Evolutionary conservation across 2,888 invertebrate genomes (phyloP).

Genomic region (Lepidochrysops patricia): DNA sequence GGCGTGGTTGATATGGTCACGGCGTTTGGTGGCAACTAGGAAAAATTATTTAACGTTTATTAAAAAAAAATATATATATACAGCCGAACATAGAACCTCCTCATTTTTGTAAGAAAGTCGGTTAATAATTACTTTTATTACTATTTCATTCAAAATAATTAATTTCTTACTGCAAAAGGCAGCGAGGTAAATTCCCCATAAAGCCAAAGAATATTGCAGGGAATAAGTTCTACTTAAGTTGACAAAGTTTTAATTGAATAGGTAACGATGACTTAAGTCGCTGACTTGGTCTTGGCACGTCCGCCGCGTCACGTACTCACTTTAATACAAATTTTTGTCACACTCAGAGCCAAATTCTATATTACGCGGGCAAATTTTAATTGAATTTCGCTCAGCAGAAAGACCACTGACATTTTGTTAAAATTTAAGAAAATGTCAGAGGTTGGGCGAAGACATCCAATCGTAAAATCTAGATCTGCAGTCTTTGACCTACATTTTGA

Average conservation of each 20-base stretch:
- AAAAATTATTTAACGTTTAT: too few species aligned
- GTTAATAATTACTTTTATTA: too few species aligned
- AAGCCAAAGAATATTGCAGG: too few species aligned
- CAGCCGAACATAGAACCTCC: too few species aligned
- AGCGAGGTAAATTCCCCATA: too few species aligned
- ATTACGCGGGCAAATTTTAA: conserved; percentile 7
- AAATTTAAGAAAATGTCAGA: background rate
- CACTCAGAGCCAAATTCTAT: conserved; percentile 4
- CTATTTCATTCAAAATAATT: too few species aligned
- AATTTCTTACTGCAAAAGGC: too few species aligned
- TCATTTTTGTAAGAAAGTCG: too few species aligned
- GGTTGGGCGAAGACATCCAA: background rate
- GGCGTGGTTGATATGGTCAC: too few species aligned
- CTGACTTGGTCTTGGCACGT: conserved; percentile 41
- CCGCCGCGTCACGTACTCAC: conserved; percentile 46
- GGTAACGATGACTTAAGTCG: background rate
- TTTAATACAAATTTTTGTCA: conserved; percentile 50
- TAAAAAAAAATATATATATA: too few species aligned
- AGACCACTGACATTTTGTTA: background rate
- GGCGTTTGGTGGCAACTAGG: too few species aligned
- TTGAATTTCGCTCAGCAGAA: background rate
- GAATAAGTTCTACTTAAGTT: background rate
- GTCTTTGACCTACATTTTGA: background rate
- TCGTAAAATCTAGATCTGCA: background rate
- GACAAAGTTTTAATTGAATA: background rate